A percentile compares a stretch with the other conserved stretches of the same genome.
These are phyloP conservation scores for Leuciscus idus DNA, from an alignment of 2,113 vertebrate genomes.

Conservation along the genomic window DNA sequence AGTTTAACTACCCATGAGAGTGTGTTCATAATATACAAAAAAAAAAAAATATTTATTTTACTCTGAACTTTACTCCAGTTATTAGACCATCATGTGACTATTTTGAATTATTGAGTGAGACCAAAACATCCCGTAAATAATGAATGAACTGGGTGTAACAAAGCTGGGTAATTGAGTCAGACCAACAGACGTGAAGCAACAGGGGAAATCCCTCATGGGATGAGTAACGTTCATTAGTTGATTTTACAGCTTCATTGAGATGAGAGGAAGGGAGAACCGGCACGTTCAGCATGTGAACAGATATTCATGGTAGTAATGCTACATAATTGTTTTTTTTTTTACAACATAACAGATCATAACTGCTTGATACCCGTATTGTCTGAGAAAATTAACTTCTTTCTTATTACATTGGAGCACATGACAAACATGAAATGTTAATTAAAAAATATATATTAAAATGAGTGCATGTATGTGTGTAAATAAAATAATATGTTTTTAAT, in stretches of 20 bases:
- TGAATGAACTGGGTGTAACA: constrained; percentile 60
- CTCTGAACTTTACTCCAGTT: constrained; percentile 41
- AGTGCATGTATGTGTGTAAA: too few relatives aligned
- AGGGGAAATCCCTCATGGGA: constrained; percentile 37
- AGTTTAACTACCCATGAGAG: neutral
- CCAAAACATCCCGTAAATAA: constrained; percentile 71
- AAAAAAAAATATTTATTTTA: neutral
- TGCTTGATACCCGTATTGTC: neutral
- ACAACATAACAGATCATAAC: neutral
- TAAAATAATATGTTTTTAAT: too few relatives aligned
- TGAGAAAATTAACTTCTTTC: neutral
- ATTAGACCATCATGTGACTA: constrained; percentile 57
- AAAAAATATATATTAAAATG: too few relatives aligned
- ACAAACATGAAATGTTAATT: too few relatives aligned
- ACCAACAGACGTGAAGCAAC: constrained; percentile 28
- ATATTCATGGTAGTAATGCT: neutral
- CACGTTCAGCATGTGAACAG: neutral
- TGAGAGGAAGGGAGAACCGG: neutral
- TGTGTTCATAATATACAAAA: neutral
- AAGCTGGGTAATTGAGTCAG: constrained; percentile 50
- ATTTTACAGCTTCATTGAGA: constrained; percentile 12
- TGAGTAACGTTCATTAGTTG: constrained; percentile 10
- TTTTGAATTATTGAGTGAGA: constrained; percentile 68
- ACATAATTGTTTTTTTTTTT: neutral
- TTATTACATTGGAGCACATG: too few relatives aligned